These are phyloP conservation scores for Octopus sinensis DNA, from an alignment of 1,140 invertebrate species.

Conservation along the genomic window DNA sequence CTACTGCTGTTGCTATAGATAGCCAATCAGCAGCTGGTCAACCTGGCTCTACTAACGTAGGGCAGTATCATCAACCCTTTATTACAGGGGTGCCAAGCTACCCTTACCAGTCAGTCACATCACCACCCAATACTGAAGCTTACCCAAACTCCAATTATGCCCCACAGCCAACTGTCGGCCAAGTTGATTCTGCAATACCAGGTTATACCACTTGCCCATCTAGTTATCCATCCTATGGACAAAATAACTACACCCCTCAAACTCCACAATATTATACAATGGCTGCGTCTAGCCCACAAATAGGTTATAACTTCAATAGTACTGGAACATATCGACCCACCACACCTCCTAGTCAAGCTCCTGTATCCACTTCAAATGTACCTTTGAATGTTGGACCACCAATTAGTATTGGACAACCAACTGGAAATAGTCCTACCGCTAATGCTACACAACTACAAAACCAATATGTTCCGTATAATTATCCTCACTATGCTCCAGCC, in stretches of 20 bases:
- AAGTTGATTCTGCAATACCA: background rate
- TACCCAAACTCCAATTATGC: constrained; percentile 6
- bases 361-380: constrained; percentile 8
- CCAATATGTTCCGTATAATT: constrained; percentile 11
- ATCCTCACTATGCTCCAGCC: constrained; percentile 3
- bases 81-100: constrained; percentile 3
- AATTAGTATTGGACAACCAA: constrained; percentile 7
- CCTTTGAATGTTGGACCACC: constrained; percentile 7
- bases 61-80: constrained; percentile 11
- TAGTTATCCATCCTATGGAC: constrained; percentile 12
- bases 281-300: background rate
- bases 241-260: constrained; percentile 9
- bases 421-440: constrained; percentile 1
- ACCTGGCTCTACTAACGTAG: background rate
- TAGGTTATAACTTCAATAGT: constrained; percentile 6
- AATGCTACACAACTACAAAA: background rate
- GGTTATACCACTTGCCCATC: background rate
- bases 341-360: constrained; percentile 12
- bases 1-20: background rate
- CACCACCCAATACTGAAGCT: background rate
- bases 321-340: background rate
- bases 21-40: background rate
- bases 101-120: constrained; percentile 8
- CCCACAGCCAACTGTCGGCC: background rate
- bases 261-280: constrained; percentile 7